phyloP scores from a whole-genome alignment of 2,797 vertebrate genomes.

The Acanthurus leucopareius region DNA sequence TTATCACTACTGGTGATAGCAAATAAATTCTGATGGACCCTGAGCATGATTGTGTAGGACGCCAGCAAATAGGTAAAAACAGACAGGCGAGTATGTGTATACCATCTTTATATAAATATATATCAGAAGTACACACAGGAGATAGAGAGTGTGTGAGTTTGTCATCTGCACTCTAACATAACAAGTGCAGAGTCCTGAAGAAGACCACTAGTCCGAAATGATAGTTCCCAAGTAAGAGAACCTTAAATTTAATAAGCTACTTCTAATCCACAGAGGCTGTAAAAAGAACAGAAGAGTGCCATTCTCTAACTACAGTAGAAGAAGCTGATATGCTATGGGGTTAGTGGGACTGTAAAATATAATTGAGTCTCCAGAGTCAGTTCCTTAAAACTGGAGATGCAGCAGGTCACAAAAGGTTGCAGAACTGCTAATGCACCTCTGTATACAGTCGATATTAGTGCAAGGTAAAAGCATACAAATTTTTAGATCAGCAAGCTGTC shows the following conservation, averaged over 20 bases:
- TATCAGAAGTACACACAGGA: background rate
- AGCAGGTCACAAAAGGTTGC: background rate
- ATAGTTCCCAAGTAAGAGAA: constrained; percentile 35
- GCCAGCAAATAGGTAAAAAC: constrained; percentile 22
- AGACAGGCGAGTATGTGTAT: background rate
- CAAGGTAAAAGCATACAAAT: background rate
- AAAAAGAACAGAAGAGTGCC: background rate
- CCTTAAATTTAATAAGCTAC: background rate
- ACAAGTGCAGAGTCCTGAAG: constrained; percentile 50
- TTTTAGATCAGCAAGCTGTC: constrained; percentile 3
- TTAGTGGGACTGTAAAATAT: background rate
- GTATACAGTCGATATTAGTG: background rate
- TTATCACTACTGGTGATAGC: background rate
- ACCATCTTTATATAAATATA: background rate
- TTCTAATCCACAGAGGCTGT: background rate
- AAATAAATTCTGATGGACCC: background rate
- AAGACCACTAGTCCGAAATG: constrained; percentile 14
- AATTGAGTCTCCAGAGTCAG: background rate
- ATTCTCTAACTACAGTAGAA: background rate
- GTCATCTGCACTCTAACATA: constrained; percentile 41
- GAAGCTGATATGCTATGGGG: background rate
- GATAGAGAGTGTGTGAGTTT: background rate
- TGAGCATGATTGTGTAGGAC: background rate
- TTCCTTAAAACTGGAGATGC: background rate
- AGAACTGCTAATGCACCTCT: background rate